A percentile compares a stretch with the other conserved stretches of the same genome.
These are phyloP conservation scores for Bufotes viridis DNA, from an alignment of 2,797 vertebrate species.

Conservation along the genomic window DNA sequence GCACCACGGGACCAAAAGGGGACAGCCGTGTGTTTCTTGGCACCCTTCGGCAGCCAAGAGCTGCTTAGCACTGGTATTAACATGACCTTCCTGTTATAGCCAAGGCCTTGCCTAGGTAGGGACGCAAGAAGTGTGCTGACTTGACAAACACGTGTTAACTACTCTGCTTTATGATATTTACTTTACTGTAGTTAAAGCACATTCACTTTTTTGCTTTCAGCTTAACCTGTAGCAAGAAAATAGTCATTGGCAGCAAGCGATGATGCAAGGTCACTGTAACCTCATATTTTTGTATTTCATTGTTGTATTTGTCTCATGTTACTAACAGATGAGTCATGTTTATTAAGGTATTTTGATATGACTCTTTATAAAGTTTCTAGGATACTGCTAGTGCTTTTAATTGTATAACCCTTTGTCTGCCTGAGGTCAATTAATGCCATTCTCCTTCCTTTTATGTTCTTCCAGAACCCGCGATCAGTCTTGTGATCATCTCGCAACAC, in stretches of 20 bases:
- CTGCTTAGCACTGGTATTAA: slow-evolving; percentile 51
- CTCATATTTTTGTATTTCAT: background rate
- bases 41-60: slow-evolving; percentile 25
- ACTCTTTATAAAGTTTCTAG: background rate
- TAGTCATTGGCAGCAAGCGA: background rate
- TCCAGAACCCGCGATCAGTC: background rate
- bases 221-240: background rate
- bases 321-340: background rate
- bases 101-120: slow-evolving; percentile 38
- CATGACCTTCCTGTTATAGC: slow-evolving; percentile 52
- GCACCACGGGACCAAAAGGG: slow-evolving; percentile 40
- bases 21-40: slow-evolving; percentile 41
- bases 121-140: slow-evolving; percentile 13
- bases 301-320: background rate
- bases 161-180: slow-evolving; percentile 42
- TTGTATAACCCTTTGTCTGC: background rate
- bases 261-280: background rate
- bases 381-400: background rate
- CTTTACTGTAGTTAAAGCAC: slow-evolving; percentile 29
- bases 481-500: background rate
- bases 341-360: background rate
- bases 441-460: background rate
- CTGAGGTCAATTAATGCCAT: background rate
- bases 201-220: slow-evolving; percentile 14
- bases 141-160: slow-evolving; percentile 20